Conservation (phyloP, 2,888 invertebrate species). For the Spilarctia lutea region DNA sequence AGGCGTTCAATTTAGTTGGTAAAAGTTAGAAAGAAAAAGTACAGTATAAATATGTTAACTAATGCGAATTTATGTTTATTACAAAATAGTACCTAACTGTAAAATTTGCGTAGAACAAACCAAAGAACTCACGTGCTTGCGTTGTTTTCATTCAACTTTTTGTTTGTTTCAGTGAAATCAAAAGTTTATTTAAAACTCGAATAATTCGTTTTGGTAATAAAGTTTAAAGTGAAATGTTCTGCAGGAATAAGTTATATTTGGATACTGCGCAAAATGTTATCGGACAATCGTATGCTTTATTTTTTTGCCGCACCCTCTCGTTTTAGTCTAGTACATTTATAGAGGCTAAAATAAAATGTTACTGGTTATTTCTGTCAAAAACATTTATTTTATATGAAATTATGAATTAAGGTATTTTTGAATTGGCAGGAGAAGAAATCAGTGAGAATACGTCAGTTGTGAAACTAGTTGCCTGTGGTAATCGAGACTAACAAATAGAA, state of each 20-base stretch:
- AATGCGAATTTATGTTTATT: constrained; percentile 7
- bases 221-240: constrained; percentile 5
- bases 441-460: background rate
- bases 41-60: background rate
- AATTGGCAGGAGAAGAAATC: background rate
- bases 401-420: background rate
- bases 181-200: background rate
- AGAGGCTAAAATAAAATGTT: background rate
- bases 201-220: constrained; percentile 5
- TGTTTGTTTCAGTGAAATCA: background rate
- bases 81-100: background rate
- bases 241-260: constrained; percentile 8
- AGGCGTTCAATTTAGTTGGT: constrained; percentile 36
- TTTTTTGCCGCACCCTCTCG: background rate
- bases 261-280: constrained; percentile 9
- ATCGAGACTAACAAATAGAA: background rate
- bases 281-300: background rate
- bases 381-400: background rate
- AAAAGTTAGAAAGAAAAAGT: constrained; percentile 2
- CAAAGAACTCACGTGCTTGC: no score
- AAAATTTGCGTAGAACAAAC: background rate
- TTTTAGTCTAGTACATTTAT: background rate
- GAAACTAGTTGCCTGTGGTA: background rate
- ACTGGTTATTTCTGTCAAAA: background rate
- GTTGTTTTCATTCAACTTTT: background rate